Conservation (phyloP, 2,797 vertebrate species). For the Morelia viridis region DNA sequence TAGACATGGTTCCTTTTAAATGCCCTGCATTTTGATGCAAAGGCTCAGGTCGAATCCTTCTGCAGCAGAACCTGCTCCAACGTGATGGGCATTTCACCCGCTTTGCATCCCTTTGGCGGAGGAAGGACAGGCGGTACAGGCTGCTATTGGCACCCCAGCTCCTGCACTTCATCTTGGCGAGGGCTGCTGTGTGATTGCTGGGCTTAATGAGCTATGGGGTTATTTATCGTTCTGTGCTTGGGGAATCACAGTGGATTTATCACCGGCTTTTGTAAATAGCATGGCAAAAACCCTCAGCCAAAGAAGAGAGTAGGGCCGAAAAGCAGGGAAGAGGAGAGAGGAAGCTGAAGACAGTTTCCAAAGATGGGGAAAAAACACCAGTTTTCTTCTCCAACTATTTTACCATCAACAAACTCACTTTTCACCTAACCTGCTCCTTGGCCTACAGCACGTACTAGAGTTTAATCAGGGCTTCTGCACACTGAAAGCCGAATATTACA, state of each 20-base stretch:
- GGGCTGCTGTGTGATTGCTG: constrained; percentile 63
- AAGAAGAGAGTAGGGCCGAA: constrained; percentile 45
- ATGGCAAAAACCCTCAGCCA: constrained; percentile 59
- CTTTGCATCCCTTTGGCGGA: background rate
- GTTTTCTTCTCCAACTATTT: background rate
- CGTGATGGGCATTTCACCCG: too few relatives aligned
- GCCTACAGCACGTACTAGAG: background rate
- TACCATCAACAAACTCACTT: background rate
- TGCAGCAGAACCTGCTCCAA: background rate
- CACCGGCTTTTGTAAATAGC: constrained; percentile 71
- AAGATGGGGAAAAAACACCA: background rate
- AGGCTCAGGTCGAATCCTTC: background rate
- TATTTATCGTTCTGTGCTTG: constrained; percentile 70
- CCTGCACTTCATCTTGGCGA: constrained; percentile 68
- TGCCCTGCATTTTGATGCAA: background rate
- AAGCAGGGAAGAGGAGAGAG: constrained; percentile 25
- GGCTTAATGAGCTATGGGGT: constrained; percentile 73
- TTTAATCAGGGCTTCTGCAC: background rate
- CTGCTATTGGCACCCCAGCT: constrained; percentile 46
- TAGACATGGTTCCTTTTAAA: background rate
- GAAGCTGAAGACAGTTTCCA: background rate
- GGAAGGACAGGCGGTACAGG: background rate
- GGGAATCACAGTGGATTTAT: constrained; percentile 73
- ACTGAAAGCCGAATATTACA: background rate
- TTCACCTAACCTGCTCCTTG: background rate